Conservation (phyloP, 2,888 invertebrate species). For the Adelognathus sp. region DNA sequence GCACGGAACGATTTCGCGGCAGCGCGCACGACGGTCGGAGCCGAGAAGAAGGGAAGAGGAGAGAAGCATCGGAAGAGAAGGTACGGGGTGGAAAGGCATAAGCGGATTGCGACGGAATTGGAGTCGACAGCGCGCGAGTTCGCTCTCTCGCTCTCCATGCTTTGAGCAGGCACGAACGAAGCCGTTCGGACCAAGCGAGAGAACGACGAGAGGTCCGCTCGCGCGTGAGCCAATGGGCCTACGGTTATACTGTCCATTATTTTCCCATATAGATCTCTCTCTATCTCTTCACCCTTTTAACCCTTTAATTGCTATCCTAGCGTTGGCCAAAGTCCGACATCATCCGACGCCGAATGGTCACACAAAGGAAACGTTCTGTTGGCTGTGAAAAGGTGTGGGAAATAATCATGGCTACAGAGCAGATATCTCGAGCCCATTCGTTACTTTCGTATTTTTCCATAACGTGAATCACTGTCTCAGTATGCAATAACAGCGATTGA, state of each 20-base stretch:
- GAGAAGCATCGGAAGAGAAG: slow-evolving; percentile 47
- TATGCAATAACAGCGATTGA: too few relatives aligned
- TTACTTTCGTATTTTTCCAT: too few relatives aligned
- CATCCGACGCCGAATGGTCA: slow-evolving; percentile 11
- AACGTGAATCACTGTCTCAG: too few relatives aligned
- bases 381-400: neutral
- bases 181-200: slow-evolving; percentile 5
- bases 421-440: too few relatives aligned
- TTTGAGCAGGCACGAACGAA: slow-evolving; percentile 64
- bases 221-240: slow-evolving; percentile 63
- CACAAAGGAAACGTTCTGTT: slow-evolving; percentile 30
- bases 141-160: slow-evolving; percentile 62
- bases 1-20: slow-evolving; percentile 30
- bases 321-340: slow-evolving; percentile 62
- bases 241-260: slow-evolving; percentile 65
- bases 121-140: slow-evolving; percentile 62
- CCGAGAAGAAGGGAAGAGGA: neutral
- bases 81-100: slow-evolving; percentile 64
- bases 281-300: slow-evolving; percentile 69
- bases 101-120: slow-evolving; percentile 78
- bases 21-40: neutral
- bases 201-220: slow-evolving; percentile 49
- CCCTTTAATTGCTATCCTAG: slow-evolving; percentile 72
- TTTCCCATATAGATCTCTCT: slow-evolving; percentile 61
- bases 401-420: too few relatives aligned